These are phyloP conservation scores for Thecocarcelia acutangulata DNA, from an alignment of 2,888 invertebrate species.

Conservation along the genomic window DNA sequence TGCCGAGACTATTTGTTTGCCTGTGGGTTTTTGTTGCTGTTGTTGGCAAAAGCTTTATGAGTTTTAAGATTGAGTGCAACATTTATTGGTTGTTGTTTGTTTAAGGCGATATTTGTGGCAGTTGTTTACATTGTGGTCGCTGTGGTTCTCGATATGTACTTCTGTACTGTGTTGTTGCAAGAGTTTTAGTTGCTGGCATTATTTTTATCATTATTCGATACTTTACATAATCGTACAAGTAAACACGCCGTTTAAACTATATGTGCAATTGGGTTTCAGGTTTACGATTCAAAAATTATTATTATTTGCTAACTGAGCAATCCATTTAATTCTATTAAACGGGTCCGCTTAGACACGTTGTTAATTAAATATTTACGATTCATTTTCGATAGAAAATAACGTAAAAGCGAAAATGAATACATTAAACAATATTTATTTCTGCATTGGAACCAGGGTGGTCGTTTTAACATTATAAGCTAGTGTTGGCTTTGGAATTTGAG, in stretches of 20 bases:
- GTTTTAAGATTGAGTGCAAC: conserved; percentile 68
- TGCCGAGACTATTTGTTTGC: conserved; percentile 38
- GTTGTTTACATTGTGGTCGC: conserved; percentile 16
- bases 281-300: conserved; percentile 35
- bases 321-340: conserved; percentile 47
- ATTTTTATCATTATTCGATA: conserved; percentile 62
- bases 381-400: too few relatives aligned
- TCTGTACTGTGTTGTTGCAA: conserved; percentile 13
- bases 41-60: conserved; percentile 63
- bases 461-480: too few relatives aligned
- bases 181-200: conserved; percentile 34
- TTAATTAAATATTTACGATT: background rate
- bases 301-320: conserved; percentile 42
- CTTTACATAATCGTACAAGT: conserved; percentile 54
- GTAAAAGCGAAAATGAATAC: too few relatives aligned
- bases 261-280: conserved; percentile 39
- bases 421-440: too few relatives aligned
- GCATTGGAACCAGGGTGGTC: too few relatives aligned
- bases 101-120: conserved; percentile 44
- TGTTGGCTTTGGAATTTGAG: too few relatives aligned
- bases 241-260: conserved; percentile 43
- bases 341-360: background rate
- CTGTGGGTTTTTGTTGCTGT: conserved; percentile 50
- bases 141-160: background rate
- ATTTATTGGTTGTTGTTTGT: conserved; percentile 68